A percentile compares a stretch with the other conserved stretches of the same genome.
These are phyloP conservation scores for Drosophila heteroneura DNA, from an alignment of 2,888 invertebrate species.

Conservation along the genomic window DNA sequence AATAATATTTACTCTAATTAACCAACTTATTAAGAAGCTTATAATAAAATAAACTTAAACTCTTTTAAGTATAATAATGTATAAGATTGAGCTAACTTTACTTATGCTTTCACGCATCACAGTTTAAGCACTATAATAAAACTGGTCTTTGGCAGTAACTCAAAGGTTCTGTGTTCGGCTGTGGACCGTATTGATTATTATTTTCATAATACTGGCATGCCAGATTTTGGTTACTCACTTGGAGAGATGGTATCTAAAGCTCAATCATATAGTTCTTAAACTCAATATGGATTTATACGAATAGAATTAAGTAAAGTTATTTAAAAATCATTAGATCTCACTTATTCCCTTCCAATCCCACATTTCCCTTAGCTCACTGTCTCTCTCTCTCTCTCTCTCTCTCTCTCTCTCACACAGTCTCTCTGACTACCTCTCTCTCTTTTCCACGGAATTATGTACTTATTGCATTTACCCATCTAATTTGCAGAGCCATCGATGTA, in stretches of 20 bases:
- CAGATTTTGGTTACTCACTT: not conserved
- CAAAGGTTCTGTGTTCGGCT: no score
- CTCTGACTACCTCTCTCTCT: not conserved
- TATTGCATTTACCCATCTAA: conserved; percentile 43
- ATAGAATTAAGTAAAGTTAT: not conserved
- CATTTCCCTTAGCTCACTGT: not conserved
- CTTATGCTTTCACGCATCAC: no score
- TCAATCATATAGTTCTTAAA: not conserved
- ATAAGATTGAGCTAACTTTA: no score
- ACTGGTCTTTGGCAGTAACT: no score
- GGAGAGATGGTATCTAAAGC: not conserved
- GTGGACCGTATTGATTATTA: not conserved
- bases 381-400: not conserved
- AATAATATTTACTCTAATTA: not conserved
- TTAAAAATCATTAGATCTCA: not conserved
- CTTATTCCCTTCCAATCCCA: not conserved
- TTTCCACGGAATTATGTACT: not conserved
- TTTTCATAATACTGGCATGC: not conserved
- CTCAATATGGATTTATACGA: not conserved
- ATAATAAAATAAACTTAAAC: not conserved
- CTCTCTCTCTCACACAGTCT: not conserved
- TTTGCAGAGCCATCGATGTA: conserved; percentile 41
- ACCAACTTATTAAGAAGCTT: not conserved
- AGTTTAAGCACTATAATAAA: no score
- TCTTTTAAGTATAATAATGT: not conserved